phyloP scores from a whole-genome alignment of 2,113 vertebrate species.

The Cyrtonyx montezumae region DNA sequence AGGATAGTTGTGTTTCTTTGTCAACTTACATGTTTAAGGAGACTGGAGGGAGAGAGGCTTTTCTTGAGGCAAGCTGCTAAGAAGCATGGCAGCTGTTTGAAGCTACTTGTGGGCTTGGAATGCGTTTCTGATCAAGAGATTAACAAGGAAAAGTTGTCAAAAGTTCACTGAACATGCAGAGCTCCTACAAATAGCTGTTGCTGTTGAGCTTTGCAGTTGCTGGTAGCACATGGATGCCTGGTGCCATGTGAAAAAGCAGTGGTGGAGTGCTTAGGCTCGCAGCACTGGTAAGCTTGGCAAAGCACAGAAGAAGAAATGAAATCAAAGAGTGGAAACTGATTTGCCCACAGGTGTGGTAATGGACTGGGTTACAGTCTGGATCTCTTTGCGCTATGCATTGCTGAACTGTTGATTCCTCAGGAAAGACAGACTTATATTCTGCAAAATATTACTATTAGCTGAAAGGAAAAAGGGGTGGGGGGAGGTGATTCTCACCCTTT shows the following conservation, averaged over 20 bases:
- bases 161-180: background rate
- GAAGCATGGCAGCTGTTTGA: background rate
- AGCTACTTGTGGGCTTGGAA: background rate
- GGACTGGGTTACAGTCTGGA: background rate
- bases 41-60: background rate
- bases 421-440: background rate
- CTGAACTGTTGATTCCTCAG: background rate
- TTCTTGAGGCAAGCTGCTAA: background rate
- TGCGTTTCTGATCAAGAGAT: background rate
- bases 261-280: background rate
- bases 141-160: background rate
- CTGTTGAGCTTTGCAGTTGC: background rate
- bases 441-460: background rate
- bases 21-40: background rate
- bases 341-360: background rate
- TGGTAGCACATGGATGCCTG: rapidly evolving
- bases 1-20: background rate
- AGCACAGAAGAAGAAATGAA: background rate
- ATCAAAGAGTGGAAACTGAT: background rate
- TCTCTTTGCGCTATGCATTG: background rate
- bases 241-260: background rate
- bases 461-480: background rate
- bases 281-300: background rate
- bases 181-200: background rate
- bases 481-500: background rate